Evolutionary conservation across 2,888 invertebrate genomes (phyloP), one percentile per base, ranked within the genome.

Genomic region (Erannis defoliaria): DNA sequence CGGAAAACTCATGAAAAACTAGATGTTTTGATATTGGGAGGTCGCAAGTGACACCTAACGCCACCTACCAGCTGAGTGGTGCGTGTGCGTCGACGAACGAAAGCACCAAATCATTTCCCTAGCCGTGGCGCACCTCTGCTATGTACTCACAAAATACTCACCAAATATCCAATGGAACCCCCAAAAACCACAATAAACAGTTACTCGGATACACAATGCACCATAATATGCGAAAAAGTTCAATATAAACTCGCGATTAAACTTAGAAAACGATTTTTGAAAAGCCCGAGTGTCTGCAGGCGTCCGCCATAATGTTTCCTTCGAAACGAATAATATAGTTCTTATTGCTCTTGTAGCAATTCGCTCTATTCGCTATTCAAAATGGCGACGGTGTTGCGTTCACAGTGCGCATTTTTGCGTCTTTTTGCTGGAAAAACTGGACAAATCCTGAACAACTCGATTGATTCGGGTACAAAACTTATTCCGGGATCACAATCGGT

Each of bases 231-330:
- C 90, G 83, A 89, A 93, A 93, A 91, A 93, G 93, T 93, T 93
- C 93, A 92, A 89, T 93, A 93, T 86, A 92, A 93, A 93, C 91
- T 82, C 93, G 86, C 87, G 82, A 89, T 88, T 88, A 89, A 90
- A 91, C 90, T 91, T 91, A 93, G 89, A 93, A 93, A 93, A 93
- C 82, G 93, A 93, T 93, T 93, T 93, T 93, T 91, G 88, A 93
- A 93, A 93, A 93, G 93, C 93, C 89, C 93, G 85, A 93, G 86
- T 90, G 88, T 88, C 86, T 89, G 87, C 93, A 92, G 93, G 91
- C 93, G 91, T 91, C 93, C 92, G 93, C 93, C 93, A 93, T 93
- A 90, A 93, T 93, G 93, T 93, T 93, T 93, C 93, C 93, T 93
- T 93, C 92, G 93, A 89, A 93, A 93, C 93, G 93, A 93, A 93